phyloP scores from a whole-genome alignment of 1,140 invertebrate species.

The Trichogramma pretiosum region DNA sequence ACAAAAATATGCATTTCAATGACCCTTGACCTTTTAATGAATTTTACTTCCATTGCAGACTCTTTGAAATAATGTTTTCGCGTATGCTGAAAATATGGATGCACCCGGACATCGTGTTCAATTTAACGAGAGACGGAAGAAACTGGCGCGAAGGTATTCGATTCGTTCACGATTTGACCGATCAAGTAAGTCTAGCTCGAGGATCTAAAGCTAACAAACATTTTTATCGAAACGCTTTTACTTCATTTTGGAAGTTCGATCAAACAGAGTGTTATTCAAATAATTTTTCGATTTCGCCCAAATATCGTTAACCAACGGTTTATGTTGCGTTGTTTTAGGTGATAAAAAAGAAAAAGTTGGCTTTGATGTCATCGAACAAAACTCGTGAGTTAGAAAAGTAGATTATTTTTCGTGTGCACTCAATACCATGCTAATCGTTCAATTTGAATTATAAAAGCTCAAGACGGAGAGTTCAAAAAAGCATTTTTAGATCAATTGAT shows the following conservation, averaged over 20 bases:
- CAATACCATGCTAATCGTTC: neutral
- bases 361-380: too few species aligned
- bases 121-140: conserved; percentile 36
- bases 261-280: too few species aligned
- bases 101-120: conserved; percentile 49
- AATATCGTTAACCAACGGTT: too few species aligned
- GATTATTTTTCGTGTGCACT: too few species aligned
- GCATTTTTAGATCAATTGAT: conserved; percentile 59
- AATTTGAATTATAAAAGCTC: conserved; percentile 4
- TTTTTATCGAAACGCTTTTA: too few species aligned
- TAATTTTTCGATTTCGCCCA: neutral
- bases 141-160: conserved; percentile 45
- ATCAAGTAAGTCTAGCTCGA: conserved; percentile 45
- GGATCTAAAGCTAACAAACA: too few species aligned
- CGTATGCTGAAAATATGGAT: conserved; percentile 49
- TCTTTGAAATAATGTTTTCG: conserved; percentile 31
- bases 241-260: conserved; percentile 6
- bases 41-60: too few species aligned
- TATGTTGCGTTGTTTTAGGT: conserved; percentile 27
- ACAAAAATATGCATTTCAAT: too few species aligned
- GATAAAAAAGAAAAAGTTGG: conserved; percentile 39
- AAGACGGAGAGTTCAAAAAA: conserved; percentile 24
- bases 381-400: too few species aligned
- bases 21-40: too few species aligned
- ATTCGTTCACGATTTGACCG: conserved; percentile 52